Percentiles rank a stretch among this genome's conserved stretches.
Evolutionary conservation across 2,888 invertebrate genomes (phyloP).

Genomic region (Oligia strigilis): DNA sequence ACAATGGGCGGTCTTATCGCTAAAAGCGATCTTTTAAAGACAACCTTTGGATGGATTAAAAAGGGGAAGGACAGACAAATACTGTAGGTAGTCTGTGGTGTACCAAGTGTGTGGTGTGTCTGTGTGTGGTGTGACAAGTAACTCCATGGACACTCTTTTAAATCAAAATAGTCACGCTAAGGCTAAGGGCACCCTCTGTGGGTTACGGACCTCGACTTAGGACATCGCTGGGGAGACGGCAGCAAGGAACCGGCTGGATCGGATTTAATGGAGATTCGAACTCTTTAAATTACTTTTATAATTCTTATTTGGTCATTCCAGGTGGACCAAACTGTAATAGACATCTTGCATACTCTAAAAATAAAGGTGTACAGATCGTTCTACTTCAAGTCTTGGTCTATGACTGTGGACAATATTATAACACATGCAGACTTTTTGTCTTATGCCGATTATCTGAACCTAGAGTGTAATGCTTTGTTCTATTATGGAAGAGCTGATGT

Average conservation of each 20-base stretch:
- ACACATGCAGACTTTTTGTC: constrained; percentile 88
- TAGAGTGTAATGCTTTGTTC: constrained; percentile 90
- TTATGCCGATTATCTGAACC: constrained; percentile 78
- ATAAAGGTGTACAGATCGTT: constrained; percentile 88
- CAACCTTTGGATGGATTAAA: too few species aligned
- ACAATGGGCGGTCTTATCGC: too few species aligned
- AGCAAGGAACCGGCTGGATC: not conserved
- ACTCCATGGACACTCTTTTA: too few species aligned
- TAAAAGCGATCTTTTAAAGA: too few species aligned
- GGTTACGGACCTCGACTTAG: not conserved
- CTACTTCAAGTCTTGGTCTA: constrained; percentile 90
- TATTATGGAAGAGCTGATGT: constrained; percentile 89
- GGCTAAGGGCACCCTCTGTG: not conserved
- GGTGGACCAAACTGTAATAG: constrained; percentile 88
- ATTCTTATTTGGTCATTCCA: constrained; percentile 64
- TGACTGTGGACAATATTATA: constrained; percentile 75
- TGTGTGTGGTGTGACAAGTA: too few species aligned
- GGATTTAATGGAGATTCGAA: not conserved
- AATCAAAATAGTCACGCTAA: not conserved
- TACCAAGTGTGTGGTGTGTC: too few species aligned
- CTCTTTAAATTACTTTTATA: not conserved
- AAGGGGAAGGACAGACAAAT: too few species aligned
- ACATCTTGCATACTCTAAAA: constrained; percentile 80
- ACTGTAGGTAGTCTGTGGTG: too few species aligned
- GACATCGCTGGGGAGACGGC: not conserved